These are phyloP conservation scores for Sus cebifrons DNA, from an alignment of 2,797 vertebrate species.

Conservation along the genomic window DNA sequence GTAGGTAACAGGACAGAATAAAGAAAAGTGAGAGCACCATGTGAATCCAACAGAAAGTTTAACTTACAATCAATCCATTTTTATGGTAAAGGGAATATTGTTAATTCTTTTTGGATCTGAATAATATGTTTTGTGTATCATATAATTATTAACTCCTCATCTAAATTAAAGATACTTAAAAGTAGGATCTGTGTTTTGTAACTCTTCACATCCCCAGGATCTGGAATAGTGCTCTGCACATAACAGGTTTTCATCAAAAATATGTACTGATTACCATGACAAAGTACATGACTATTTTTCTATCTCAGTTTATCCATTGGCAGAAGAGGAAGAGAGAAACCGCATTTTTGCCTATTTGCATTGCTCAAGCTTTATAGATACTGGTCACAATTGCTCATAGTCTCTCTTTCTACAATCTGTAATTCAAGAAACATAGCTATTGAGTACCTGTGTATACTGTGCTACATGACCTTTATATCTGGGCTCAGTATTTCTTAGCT, in stretches of 20 bases:
- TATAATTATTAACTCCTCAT: background rate
- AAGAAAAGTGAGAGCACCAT: background rate
- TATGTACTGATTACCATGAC: background rate
- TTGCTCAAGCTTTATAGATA: background rate
- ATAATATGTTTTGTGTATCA: background rate
- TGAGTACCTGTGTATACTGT: background rate
- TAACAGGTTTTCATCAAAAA: constrained; percentile 24
- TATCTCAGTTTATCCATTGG: background rate
- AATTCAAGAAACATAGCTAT: background rate
- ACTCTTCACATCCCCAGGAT: background rate
- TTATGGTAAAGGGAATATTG: background rate
- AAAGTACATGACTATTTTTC: background rate
- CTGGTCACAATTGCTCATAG: background rate
- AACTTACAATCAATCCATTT: background rate
- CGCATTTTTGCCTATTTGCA: background rate
- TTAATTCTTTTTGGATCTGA: background rate
- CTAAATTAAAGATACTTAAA: constrained; percentile 4
- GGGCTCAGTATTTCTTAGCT: background rate
- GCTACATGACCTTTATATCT: background rate
- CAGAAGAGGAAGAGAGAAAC: background rate
- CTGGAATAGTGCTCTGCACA: background rate
- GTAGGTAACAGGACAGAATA: background rate
- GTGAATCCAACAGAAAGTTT: constrained; percentile 1
- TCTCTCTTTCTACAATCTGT: background rate
- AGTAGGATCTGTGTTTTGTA: background rate